These are phyloP conservation scores for Thomomys bottae DNA, from an alignment of 2,113 vertebrate species.

Conservation along the genomic window DNA sequence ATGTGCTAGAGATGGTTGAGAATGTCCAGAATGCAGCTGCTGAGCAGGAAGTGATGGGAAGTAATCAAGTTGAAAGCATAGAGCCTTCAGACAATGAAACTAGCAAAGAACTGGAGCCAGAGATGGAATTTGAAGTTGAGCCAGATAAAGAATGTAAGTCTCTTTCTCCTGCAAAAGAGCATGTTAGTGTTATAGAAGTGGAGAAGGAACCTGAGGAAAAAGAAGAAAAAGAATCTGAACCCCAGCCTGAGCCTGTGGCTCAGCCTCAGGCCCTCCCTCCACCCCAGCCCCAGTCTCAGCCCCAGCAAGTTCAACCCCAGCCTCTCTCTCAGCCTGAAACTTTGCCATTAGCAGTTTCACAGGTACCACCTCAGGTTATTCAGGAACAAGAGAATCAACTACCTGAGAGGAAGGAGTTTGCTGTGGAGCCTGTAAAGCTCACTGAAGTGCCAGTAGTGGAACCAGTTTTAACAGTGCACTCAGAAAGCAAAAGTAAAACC, in stretches of 20 bases:
- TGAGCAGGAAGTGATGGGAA: constrained; percentile 86
- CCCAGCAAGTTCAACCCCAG: constrained; percentile 71
- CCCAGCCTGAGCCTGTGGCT: constrained; percentile 74
- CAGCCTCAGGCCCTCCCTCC: constrained; percentile 76
- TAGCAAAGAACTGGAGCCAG: constrained; percentile 84
- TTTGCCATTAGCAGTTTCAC: constrained; percentile 71
- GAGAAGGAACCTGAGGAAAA: constrained; percentile 84
- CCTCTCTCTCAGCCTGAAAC: constrained; percentile 72
- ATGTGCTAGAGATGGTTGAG: constrained; percentile 83
- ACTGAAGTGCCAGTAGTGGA: constrained; percentile 80
- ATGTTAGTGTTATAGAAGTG: constrained; percentile 78
- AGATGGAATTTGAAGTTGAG: constrained; percentile 84
- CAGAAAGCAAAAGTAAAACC: constrained; percentile 82
- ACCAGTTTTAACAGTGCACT: constrained; percentile 72
- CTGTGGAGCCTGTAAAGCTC: constrained; percentile 79
- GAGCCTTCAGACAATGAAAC: constrained; percentile 87
- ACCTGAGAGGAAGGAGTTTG: constrained; percentile 83
- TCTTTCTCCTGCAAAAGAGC: constrained; percentile 84
- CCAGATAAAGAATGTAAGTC: constrained; percentile 81
- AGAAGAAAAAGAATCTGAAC: constrained; percentile 82
- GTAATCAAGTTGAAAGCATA: constrained; percentile 84
- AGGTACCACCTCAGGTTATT: constrained; percentile 81
- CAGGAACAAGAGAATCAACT: constrained; percentile 82
- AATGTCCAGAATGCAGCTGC: constrained; percentile 83
- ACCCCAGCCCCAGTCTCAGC: background rate